Evolutionary conservation across 2,888 invertebrate species (phyloP).

Genomic region (Drosophila fungiperda): DNA sequence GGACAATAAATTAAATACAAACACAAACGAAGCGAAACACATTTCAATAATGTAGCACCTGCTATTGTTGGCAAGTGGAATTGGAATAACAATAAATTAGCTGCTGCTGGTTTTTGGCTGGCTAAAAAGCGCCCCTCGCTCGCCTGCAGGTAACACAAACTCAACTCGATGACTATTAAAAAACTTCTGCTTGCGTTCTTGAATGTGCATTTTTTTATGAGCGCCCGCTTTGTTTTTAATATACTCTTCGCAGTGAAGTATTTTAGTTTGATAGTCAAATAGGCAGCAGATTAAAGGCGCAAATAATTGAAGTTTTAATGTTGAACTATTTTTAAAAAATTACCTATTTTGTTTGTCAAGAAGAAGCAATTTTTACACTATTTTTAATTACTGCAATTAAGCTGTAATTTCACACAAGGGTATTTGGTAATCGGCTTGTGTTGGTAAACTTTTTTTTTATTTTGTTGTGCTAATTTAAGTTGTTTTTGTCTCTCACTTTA

Average conservation of each 20-base stretch:
- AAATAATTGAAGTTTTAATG: background rate
- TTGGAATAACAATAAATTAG: constrained; percentile 48
- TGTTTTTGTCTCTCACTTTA: constrained; percentile 47
- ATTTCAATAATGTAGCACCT: constrained; percentile 49
- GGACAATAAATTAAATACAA: constrained; percentile 5
- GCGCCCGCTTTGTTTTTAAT: constrained; percentile 7
- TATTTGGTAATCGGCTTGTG: background rate
- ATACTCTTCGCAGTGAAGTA: background rate
- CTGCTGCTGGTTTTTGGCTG: constrained; percentile 14
- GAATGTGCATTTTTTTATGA: constrained; percentile 14
- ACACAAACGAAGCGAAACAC: background rate
- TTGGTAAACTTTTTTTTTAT: background rate
- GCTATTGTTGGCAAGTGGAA: constrained; percentile 36
- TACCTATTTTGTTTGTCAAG: background rate
- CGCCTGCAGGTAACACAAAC: constrained; percentile 34
- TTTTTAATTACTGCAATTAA: background rate
- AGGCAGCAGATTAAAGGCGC: background rate
- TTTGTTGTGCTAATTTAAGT: constrained; percentile 41
- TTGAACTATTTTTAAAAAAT: background rate
- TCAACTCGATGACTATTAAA: constrained; percentile 41
- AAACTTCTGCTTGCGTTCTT: constrained; percentile 27
- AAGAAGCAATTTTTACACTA: background rate
- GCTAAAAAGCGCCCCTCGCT: constrained; percentile 12
- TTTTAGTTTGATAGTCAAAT: background rate
- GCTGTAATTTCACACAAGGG: background rate